Evolutionary conservation across 2,797 vertebrate genomes (phyloP).

Genomic region (Chrysocyon brachyurus): DNA sequence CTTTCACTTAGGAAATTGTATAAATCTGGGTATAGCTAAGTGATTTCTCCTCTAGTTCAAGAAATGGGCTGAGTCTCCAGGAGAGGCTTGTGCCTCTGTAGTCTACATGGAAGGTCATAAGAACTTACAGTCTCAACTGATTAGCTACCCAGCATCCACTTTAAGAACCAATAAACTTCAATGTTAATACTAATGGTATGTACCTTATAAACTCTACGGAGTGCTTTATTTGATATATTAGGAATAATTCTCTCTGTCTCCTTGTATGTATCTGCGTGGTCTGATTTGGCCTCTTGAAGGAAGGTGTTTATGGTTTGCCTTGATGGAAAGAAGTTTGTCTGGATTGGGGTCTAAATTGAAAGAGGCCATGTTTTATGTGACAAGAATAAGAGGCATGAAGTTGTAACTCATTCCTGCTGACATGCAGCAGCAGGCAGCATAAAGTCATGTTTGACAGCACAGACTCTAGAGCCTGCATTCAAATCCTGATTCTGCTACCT

Average conservation of each 20-base stretch:
- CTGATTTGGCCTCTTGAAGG: neutral
- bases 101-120: neutral
- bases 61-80: neutral
- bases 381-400: neutral
- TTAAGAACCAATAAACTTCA: neutral
- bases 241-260: neutral
- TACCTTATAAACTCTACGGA: neutral
- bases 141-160: neutral
- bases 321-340: neutral
- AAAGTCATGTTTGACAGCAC: neutral
- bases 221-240: neutral
- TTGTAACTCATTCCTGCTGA: neutral
- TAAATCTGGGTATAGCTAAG: neutral
- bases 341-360: neutral
- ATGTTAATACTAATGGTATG: neutral
- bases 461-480: neutral
- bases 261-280: neutral
- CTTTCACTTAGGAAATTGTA: neutral
- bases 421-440: neutral
- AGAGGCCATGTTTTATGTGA: neutral
- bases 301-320: neutral
- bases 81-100: neutral
- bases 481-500: neutral
- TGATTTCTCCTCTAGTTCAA: neutral
- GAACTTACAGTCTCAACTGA: neutral